Evolutionary conservation across 2,888 invertebrate species (phyloP).

Genomic region (Thumatha senex): DNA sequence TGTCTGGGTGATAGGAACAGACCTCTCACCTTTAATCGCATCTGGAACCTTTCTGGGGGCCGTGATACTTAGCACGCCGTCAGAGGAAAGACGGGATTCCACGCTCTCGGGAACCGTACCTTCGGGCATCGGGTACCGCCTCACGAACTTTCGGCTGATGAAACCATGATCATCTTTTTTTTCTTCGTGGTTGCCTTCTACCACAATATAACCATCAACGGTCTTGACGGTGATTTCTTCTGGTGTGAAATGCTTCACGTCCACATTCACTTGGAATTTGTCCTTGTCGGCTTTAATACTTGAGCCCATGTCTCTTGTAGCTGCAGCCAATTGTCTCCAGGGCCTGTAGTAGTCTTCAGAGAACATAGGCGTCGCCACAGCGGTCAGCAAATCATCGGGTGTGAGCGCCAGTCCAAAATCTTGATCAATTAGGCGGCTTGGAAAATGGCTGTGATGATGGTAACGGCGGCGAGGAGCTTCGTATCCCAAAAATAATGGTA

Average conservation of each 20-base stretch:
- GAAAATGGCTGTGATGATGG: slow-evolving; percentile 27
- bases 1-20: slow-evolving; percentile 55
- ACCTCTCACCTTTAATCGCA: slow-evolving; percentile 46
- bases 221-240: slow-evolving; percentile 90
- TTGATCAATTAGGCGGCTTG: slow-evolving; percentile 60
- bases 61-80: slow-evolving; percentile 87
- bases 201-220: slow-evolving; percentile 85
- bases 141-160: slow-evolving; percentile 87
- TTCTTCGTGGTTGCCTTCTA: slow-evolving; percentile 91
- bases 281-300: slow-evolving; percentile 81
- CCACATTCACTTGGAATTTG: slow-evolving; percentile 86
- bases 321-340: slow-evolving; percentile 64
- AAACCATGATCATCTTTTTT: slow-evolving; percentile 88
- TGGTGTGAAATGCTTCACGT: slow-evolving; percentile 89
- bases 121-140: slow-evolving; percentile 88
- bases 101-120: slow-evolving; percentile 86
- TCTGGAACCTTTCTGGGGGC: slow-evolving; percentile 74
- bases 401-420: slow-evolving; percentile 67
- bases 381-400: slow-evolving; percentile 61
- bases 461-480: slow-evolving; percentile 36
- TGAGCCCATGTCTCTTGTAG: slow-evolving; percentile 72
- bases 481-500: slow-evolving; percentile 52
- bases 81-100: slow-evolving; percentile 87
- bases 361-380: slow-evolving; percentile 45
- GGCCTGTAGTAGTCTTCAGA: slow-evolving; percentile 57